These are phyloP conservation scores for Theonella swinhoei DNA, from an alignment of 37 sponge, comb jelly and placozoan genomes.

Conservation along the genomic window DNA sequence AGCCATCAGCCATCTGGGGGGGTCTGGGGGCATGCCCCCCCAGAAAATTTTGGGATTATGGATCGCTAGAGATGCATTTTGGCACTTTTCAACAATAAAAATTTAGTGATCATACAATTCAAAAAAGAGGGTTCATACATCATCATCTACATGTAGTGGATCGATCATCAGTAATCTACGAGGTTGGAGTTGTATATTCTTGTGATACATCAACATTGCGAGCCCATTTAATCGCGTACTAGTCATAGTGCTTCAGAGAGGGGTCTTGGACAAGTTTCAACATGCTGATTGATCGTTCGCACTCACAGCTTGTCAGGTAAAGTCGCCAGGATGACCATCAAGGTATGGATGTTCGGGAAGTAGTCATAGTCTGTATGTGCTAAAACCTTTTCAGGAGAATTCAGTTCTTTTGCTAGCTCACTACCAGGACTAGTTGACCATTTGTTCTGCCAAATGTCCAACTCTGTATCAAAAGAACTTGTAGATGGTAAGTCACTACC, in stretches of 20 bases:
- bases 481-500: constrained; percentile 40
- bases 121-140: too few species aligned
- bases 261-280: constrained; percentile 33
- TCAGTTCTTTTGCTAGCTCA: constrained; percentile 6
- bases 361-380: constrained; percentile 42
- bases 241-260: constrained; percentile 2
- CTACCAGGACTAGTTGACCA: constrained; percentile 14
- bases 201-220: too few species aligned
- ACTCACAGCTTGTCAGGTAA: constrained; percentile 69
- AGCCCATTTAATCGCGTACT: too few species aligned
- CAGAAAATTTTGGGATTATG: too few species aligned
- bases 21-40: too few species aligned
- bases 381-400: constrained; percentile 43
- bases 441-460: constrained; percentile 48
- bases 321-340: constrained; percentile 47
- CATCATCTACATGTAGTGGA: too few species aligned
- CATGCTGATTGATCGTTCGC: constrained; percentile 68
- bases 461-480: constrained; percentile 40
- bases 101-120: too few species aligned
- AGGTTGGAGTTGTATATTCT: too few species aligned
- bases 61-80: too few species aligned
- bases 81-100: too few species aligned
- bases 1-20: too few species aligned
- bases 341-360: constrained; percentile 49
- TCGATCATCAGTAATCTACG: too few species aligned